Evolutionary conservation across 2,797 vertebrate species (phyloP).

Genomic region (Pipistrellus pygmaeus): DNA sequence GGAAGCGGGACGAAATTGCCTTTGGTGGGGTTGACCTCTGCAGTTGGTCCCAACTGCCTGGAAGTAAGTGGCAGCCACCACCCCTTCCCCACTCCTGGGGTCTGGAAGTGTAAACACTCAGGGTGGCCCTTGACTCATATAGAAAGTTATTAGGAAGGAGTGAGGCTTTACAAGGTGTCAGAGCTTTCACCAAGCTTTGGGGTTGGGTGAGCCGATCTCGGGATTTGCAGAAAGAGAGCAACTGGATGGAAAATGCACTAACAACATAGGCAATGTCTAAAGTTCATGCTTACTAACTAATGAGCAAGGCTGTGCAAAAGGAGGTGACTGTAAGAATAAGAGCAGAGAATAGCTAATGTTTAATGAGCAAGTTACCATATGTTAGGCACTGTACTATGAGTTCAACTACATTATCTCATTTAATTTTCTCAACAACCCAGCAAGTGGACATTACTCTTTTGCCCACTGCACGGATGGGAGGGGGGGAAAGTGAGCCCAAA

Average conservation of each 20-base stretch:
- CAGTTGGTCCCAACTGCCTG: slow-evolving; percentile 51
- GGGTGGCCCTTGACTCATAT: slow-evolving; percentile 66
- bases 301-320: neutral
- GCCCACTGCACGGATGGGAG: neutral
- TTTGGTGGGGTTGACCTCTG: slow-evolving; percentile 69
- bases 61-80: slow-evolving; percentile 60
- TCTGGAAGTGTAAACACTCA: slow-evolving; percentile 61
- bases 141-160: slow-evolving; percentile 71
- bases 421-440: neutral
- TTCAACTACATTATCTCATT: neutral
- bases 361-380: neutral
- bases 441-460: neutral
- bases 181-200: slow-evolving; percentile 33
- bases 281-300: neutral
- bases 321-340: neutral
- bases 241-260: neutral
- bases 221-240: slow-evolving; percentile 20
- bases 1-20: slow-evolving; percentile 59
- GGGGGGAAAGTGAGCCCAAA: neutral
- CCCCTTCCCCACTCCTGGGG: slow-evolving; percentile 32
- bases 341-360: neutral
- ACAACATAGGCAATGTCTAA: neutral
- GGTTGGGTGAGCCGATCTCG: neutral
- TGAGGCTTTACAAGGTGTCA: slow-evolving; percentile 72
- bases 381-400: neutral